phyloP scores from a whole-genome alignment of 1,140 invertebrate genomes.

The Apocrypta bakeri region DNA sequence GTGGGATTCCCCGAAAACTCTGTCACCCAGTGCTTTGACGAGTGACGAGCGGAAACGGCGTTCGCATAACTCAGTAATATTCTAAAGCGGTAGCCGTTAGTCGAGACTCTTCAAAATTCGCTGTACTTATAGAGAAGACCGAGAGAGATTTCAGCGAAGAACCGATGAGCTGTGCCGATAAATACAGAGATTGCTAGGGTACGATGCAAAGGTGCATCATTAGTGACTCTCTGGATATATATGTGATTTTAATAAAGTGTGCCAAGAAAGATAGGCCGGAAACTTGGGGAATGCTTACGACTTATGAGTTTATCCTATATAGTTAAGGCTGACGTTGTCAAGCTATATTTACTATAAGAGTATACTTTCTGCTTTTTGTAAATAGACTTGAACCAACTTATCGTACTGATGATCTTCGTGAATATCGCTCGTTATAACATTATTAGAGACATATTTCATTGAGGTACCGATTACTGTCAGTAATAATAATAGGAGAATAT shows the following conservation, averaged over 20 bases:
- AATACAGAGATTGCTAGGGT: neutral
- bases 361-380: neutral
- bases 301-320: neutral
- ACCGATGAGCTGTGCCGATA: neutral
- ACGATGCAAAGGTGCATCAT: neutral
- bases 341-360: neutral
- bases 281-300: neutral
- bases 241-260: neutral
- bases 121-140: neutral
- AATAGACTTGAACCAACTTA: no score
- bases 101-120: neutral
- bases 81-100: neutral
- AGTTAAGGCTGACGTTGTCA: neutral
- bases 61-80: neutral
- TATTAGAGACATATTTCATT: no score
- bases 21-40: neutral
- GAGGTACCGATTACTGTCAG: no score
- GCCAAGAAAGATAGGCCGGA: neutral
- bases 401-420: no score
- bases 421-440: no score
- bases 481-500: no score
- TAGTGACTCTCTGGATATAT: neutral
- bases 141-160: neutral
- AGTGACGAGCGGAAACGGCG: neutral
- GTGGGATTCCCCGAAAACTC: neutral